Percentiles rank a stretch among this genome's conserved stretches.
These are phyloP conservation scores for Leptura quadrifasciata DNA, from an alignment of 2,888 invertebrate genomes.

Conservation along the genomic window DNA sequence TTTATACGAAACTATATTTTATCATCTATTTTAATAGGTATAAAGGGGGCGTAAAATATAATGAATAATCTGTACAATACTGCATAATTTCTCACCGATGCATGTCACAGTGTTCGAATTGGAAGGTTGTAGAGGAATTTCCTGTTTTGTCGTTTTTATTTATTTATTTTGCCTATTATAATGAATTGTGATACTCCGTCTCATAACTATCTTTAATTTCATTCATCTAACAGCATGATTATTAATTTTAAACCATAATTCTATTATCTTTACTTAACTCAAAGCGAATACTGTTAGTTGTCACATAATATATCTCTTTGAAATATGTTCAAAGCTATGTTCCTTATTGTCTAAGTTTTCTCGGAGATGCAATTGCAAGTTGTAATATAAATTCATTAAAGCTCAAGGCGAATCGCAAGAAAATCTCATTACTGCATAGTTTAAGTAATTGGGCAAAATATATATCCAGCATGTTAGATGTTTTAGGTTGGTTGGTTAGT, in stretches of 20 bases:
- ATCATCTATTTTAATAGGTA: no score
- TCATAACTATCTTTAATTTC: not conserved
- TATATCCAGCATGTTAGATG: not conserved
- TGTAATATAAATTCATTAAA: slow-evolving; percentile 32
- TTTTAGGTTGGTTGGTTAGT: not conserved
- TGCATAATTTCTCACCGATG: no score
- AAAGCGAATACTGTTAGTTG: slow-evolving; percentile 10
- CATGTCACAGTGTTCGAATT: no score
- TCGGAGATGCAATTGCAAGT: slow-evolving; percentile 4
- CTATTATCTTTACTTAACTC: not conserved
- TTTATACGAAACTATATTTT: no score
- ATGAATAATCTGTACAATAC: no score
- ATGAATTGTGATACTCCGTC: no score
- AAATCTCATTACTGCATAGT: slow-evolving; percentile 41
- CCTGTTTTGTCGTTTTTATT: no score
- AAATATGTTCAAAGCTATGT: slow-evolving; percentile 1
- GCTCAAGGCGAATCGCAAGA: slow-evolving; percentile 23
- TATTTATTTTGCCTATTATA: no score
- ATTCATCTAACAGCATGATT: not conserved
- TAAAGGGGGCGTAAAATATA: no score
- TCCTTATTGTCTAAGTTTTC: slow-evolving; percentile 13
- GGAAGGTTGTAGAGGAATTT: no score
- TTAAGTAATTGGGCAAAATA: slow-evolving; percentile 34
- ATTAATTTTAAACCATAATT: not conserved
- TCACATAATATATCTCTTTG: not conserved